A percentile compares a stretch with the other conserved stretches of the same genome.
These are phyloP conservation scores for Listronotus oregonensis DNA, from an alignment of 1,140 invertebrate species.

Conservation along the genomic window DNA sequence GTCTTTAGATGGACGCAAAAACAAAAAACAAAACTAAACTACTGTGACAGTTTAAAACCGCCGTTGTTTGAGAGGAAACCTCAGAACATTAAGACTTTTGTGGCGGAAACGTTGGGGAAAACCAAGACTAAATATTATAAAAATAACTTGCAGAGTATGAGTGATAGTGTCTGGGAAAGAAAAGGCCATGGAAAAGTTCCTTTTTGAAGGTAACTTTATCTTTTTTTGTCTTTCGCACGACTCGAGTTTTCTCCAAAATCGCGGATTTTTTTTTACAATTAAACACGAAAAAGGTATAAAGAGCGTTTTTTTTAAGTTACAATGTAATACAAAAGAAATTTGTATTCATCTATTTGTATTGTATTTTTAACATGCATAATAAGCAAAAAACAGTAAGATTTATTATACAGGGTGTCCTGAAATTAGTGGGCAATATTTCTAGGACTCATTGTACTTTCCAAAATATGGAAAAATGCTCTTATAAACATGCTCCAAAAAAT, in stretches of 20 bases:
- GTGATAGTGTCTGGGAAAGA: conserved; percentile 66
- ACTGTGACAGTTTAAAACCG: conserved; percentile 46
- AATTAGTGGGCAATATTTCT: too few species aligned
- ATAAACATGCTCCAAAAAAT: too few species aligned
- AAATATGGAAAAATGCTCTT: too few species aligned
- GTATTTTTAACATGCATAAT: too few species aligned
- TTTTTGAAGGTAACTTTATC: conserved; percentile 18
- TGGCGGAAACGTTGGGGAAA: conserved; percentile 52
- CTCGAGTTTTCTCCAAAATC: neutral
- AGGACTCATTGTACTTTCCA: too few species aligned
- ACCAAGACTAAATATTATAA: conserved; percentile 48
- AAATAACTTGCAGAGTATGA: conserved; percentile 57
- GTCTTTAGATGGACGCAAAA: conserved; percentile 73
- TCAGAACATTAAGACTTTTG: conserved; percentile 46
- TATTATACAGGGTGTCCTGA: too few species aligned
- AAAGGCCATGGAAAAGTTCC: conserved; percentile 58
- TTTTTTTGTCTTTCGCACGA: conserved; percentile 1
- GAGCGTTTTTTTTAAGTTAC: too few species aligned
- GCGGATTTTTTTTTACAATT: too few species aligned
- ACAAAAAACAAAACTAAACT: conserved; percentile 58
- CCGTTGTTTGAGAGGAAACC: conserved; percentile 45
- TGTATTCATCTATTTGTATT: too few species aligned
- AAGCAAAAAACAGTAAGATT: too few species aligned
- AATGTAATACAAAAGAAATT: too few species aligned
- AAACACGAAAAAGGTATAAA: too few species aligned